phyloP scores from a whole-genome alignment of 37 sponge, comb jelly and placozoan genomes.

The Beroe forskalii region DNA sequence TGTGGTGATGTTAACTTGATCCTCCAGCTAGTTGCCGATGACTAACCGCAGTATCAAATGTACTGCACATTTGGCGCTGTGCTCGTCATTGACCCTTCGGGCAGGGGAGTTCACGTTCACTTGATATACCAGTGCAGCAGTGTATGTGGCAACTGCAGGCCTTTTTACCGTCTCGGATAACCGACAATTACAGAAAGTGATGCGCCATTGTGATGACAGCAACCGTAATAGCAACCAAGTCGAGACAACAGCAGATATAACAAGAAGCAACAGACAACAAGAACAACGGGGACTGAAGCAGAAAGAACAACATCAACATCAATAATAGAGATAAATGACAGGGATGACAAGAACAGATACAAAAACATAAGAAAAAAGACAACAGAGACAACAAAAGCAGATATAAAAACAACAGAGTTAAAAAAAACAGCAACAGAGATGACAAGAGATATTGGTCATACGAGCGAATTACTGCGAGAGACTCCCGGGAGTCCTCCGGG shows the following conservation, averaged over 20 bases:
- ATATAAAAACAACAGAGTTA: neutral
- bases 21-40: neutral
- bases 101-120: too few species aligned
- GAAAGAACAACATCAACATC: neutral
- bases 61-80: conserved; percentile 31
- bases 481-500: too few species aligned
- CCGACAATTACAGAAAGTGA: too few species aligned
- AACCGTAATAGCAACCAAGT: too few species aligned
- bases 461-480: too few species aligned
- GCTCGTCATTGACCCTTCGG: conserved; percentile 34
- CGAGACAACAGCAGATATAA: neutral
- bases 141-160: too few species aligned
- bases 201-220: too few species aligned
- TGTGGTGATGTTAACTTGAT: too few species aligned
- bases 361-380: neutral
- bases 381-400: neutral
- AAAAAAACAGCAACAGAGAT: too few species aligned
- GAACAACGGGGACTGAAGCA: neutral
- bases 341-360: neutral
- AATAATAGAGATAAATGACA: neutral
- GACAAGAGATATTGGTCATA: too few species aligned
- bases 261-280: neutral
- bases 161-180: too few species aligned
- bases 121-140: too few species aligned
- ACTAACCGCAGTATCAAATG: conserved; percentile 38